Evolutionary conservation across 2,888 invertebrate genomes (phyloP), one percentile per base, ranked within the genome.

Genomic region (Coelopa pilipes): DNA sequence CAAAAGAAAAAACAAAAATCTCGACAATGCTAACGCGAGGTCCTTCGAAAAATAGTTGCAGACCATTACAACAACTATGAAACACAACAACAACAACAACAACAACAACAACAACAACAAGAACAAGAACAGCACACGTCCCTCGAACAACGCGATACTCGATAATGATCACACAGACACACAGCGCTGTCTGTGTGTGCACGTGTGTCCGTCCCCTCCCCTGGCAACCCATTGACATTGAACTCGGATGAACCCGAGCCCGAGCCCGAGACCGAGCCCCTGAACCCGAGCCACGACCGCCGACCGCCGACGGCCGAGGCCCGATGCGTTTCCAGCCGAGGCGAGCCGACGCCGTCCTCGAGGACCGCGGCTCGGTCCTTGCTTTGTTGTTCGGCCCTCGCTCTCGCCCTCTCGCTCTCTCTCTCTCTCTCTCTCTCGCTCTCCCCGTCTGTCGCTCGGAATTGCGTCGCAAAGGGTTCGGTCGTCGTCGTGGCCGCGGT

Each of bases 181-280:
- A 34, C 34, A 34, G 7, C 34, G 34, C 2, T 34, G 7, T 34
- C 7, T 34, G n/a, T n/a, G n/a, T n/a, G n/a, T n/a, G n/a, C n/a
- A n/a, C n/a, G n/a, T n/a, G n/a, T n/a, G n/a, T 34, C 7, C 34
- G 2, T 7, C 34, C 34, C 34, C 34, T 4, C 7, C 34, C 34
- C 34, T 34, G 34, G 2, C 34, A 34, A 34, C 34, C 53, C 53
- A 63, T 55, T 82, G 83, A 83, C 82, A 82, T 82, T 82, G 82
- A 82, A 82, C 82, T 83, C 80, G 9, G 19, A 77, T 82, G 83
- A 82, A 83, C 82, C 77, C 76, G 34, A 34, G 34, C 4, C 7
- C 7, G 34, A 34, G 7, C 34, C 34, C 34, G 34, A 34, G 7
- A 34, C 34, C 34, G 34, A 34, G 47, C 57, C 49, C 82, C 77